phyloP scores from a whole-genome alignment of 2,797 vertebrate genomes.

The Epinephelus awoara region DNA sequence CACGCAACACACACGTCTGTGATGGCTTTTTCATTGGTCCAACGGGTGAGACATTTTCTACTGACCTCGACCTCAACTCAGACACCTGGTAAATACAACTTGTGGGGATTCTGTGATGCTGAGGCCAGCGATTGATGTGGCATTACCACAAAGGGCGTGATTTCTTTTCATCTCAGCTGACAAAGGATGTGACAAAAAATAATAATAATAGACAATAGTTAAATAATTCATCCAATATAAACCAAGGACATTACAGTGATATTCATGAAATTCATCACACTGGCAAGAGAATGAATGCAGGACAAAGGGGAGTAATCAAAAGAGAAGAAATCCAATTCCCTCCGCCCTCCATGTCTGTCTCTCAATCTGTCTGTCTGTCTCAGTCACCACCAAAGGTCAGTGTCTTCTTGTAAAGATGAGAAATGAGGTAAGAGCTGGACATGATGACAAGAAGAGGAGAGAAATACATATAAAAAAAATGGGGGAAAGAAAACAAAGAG shows the following conservation, averaged over 20 bases:
- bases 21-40: neutral
- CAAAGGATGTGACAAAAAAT: neutral
- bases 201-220: neutral
- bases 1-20: neutral
- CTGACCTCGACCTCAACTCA: neutral
- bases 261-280: neutral
- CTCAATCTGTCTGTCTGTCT: too few relatives aligned
- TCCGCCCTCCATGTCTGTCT: constrained; percentile 1
- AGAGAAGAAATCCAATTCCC: constrained; percentile 10
- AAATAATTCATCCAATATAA: neutral
- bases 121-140: neutral
- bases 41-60: neutral
- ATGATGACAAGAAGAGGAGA: neutral
- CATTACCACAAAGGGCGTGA: neutral
- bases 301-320: neutral
- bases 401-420: neutral
- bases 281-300: neutral
- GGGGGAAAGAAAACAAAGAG: neutral
- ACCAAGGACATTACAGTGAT: neutral
- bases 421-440: constrained; percentile 6
- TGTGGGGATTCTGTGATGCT: neutral
- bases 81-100: neutral
- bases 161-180: constrained; percentile 6
- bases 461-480: too few relatives aligned
- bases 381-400: constrained; percentile 15